Evolutionary conservation across 2,888 invertebrate genomes (phyloP), one percentile per base, ranked within the genome.

Genomic region (Gandaritis pyraliata): DNA sequence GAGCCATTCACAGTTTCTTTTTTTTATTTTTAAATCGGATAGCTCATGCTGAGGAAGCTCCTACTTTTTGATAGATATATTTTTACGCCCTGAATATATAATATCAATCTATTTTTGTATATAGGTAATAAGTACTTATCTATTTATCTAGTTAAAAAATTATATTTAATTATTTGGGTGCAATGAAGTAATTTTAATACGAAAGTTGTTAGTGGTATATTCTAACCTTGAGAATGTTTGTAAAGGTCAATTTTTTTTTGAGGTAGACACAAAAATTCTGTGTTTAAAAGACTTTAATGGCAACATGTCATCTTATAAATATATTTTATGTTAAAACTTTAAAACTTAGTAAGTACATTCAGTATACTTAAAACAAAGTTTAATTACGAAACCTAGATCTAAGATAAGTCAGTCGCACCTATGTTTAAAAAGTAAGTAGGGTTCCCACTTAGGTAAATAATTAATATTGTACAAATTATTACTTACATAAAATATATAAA

Each of bases 161-260:
- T 8, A 8, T 33, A 10, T 33, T 33, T 41, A 7, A 60, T 61
- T 64, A 64, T 66, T 49, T 61, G 66, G 64, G 68, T 72, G 72
- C 71, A 71, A 72, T 71, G 52, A 62, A 73, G 72, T 73, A 74
- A 48, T 8, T 10, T 5, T 33, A 33, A 23, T 23, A 23, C 23
- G 23, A 23, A 23, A 23, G 6, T 5, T 1, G 23, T 23, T 23
- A 3, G 23, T 23, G 2, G 23, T 23, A 23, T 23, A n/a, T 23
- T 6, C 23, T 23, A 23, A 23, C 23, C 23, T 23, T 23, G 23
- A 23, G 23, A 23, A 23, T 23, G 23, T 23, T 55, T 47, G 1
- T 38, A 38, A 38, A 38, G n/a, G n/a, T 33, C 11, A 11, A 11
- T 33, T 3, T 33, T 11, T 33, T 11, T 8, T 33, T 8, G 8